Evolutionary conservation across 2,113 vertebrate genomes (phyloP).

Genomic region (Myotis yumanensis): DNA sequence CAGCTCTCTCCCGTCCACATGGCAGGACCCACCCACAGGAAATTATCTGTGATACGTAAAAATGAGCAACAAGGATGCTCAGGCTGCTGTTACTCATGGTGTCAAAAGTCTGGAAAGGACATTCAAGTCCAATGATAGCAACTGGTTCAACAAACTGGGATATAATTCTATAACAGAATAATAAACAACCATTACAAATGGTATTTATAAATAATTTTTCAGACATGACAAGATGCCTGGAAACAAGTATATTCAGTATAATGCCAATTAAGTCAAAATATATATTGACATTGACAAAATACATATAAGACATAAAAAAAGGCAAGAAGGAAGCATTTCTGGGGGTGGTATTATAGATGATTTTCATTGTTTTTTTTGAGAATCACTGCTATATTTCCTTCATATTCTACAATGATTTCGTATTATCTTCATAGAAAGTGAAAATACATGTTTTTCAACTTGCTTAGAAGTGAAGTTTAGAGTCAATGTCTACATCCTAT

Average conservation of each 20-base stretch:
- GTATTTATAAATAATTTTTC: conserved; percentile 33
- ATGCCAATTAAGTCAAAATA: conserved; percentile 22
- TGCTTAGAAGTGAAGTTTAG: background rate
- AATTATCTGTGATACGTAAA: background rate
- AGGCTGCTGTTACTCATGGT: background rate
- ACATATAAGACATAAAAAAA: background rate
- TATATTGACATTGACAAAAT: background rate
- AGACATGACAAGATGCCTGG: background rate
- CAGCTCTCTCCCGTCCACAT: background rate
- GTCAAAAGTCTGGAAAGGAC: conserved; percentile 13
- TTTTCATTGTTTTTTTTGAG: background rate
- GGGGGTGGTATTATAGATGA: background rate
- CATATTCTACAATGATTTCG: background rate
- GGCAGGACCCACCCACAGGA: background rate
- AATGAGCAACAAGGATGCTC: background rate
- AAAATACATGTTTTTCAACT: conserved; percentile 27
- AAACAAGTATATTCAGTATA: background rate
- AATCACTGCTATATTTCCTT: background rate
- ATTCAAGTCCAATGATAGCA: background rate
- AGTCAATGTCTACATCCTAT: background rate
- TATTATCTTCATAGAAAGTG: conserved; percentile 21
- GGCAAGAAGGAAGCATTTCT: conserved; percentile 10
- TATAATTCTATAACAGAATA: background rate
- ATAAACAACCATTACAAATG: conserved; percentile 6
- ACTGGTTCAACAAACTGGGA: background rate